Base-by-base conservation (phyloP, 2,888 invertebrate genomes). In the Chelonus formosanus region DNA sequence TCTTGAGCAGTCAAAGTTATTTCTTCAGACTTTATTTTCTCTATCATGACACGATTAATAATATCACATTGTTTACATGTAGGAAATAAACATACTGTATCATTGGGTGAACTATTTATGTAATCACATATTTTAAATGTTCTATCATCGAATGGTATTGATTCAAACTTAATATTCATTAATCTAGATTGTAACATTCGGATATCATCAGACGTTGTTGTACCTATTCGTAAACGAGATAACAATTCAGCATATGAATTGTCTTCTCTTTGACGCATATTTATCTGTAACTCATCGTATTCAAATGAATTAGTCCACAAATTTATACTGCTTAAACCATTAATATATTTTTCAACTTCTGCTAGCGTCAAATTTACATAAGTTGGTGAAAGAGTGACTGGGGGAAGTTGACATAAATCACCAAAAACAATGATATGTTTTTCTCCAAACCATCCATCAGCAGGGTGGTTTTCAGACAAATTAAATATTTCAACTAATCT, bases 401-500 rank as follows among this genome's bases (percentile, higher is more conserved):
- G 78, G 5, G 78, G 78, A 5, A 79, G 71, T 67, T 80, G 79
- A 32, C 80, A 68, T 10, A 80, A 20, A 20, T 20, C 20, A 20
- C 20, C 20, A 2, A 20, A 20, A 20, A 20, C 20, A 20, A 20
- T 20, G 20, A 20, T 68, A 63, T 78, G 72, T 67, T 69, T 76
- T 63, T 69, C 71, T 34, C 77, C 78, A 67, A 80, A 80, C 78
- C 78, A 79, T 5, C 77, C 77, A 10, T 59, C 47, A 3, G 31
- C 56, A 6, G 43, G 20, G 20, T 20, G 32, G 7, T 56, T 32
- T 31, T 44, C 43, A 44, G 32, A 3, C 8, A 48, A 10, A 55
- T 55, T 36, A 8, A 40, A 62, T 8, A 62, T 55, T 36, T 55
- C 47, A 2, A 35, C 35, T 10, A 62, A 55, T 35, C 63, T 47